Evolutionary conservation across 1,140 invertebrate species (phyloP).

Genomic region (Diplogasteroides magnus): DNA sequence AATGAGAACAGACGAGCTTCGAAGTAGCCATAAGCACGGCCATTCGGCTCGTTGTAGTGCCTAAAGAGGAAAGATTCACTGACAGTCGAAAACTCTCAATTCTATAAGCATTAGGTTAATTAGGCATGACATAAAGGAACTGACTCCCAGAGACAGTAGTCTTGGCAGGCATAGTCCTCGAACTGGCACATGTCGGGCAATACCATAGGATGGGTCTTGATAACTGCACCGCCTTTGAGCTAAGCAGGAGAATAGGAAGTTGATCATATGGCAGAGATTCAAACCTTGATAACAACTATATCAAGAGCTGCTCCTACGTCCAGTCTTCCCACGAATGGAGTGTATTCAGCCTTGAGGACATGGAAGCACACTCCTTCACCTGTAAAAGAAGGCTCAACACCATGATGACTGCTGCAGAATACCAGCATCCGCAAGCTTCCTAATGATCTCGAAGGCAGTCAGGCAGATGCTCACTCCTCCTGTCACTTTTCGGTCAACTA

Average conservation of each 20-base stretch:
- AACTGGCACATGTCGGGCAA: slow-evolving; percentile 1
- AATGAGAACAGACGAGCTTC: neutral
- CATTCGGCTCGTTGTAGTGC: neutral
- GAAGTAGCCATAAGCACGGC: slow-evolving; percentile 13
- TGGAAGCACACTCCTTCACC: neutral
- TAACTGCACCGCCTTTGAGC: slow-evolving; percentile 5
- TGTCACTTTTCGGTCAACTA: neutral
- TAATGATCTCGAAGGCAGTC: slow-evolving; percentile 7
- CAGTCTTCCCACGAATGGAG: slow-evolving; percentile 3
- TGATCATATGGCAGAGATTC: neutral
- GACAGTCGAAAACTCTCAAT: neutral
- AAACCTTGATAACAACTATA: neutral
- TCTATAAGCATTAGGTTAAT: neutral
- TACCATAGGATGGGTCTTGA: neutral
- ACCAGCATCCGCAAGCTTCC: neutral
- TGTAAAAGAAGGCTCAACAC: neutral
- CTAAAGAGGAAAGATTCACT: neutral
- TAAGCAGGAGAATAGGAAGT: neutral
- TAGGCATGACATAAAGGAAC: neutral
- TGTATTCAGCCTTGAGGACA: slow-evolving; percentile 5
- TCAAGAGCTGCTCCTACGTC: neutral
- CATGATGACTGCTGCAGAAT: neutral
- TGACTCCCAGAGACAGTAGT: slow-evolving; percentile 12
- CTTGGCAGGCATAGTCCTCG: slow-evolving; percentile 4
- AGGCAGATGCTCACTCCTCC: slow-evolving; percentile 6